Conservation (phyloP, 2,888 invertebrate genomes). For the Erannis defoliaria region DNA sequence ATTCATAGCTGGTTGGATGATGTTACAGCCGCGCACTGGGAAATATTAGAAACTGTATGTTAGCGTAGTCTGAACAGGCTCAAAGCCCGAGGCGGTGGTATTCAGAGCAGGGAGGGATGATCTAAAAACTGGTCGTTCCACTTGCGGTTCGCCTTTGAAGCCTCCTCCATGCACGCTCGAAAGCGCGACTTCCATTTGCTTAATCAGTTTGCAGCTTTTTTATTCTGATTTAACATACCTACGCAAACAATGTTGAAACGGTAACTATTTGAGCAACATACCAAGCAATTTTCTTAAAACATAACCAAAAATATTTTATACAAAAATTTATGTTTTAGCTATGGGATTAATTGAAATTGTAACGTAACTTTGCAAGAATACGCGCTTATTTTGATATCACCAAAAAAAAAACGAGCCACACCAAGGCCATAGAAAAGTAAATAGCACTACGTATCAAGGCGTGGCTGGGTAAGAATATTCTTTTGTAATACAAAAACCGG, state of each 20-base stretch:
- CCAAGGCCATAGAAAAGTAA: too few species aligned
- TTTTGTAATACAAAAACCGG: too few species aligned
- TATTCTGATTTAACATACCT: constrained; percentile 37
- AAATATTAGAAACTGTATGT: neutral
- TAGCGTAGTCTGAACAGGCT: constrained; percentile 1
- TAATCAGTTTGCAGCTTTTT: constrained; percentile 58
- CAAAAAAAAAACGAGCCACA: too few species aligned
- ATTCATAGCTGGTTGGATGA: too few species aligned
- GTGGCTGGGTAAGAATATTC: too few species aligned
- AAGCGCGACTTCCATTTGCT: constrained; percentile 62
- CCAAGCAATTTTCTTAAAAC: neutral
- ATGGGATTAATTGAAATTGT: too few species aligned
- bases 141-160: constrained; percentile 69
- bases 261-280: constrained; percentile 11
- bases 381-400: too few species aligned
- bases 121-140: constrained; percentile 68
- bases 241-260: constrained; percentile 25
- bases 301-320: too few species aligned
- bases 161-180: constrained; percentile 52
- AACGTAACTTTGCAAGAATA: too few species aligned
- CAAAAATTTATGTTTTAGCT: too few species aligned
- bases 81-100: constrained; percentile 57
- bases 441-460: too few species aligned
- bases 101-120: constrained; percentile 58
- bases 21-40: too few species aligned